Percentiles rank a stretch among this genome's conserved stretches.
Evolutionary conservation across 30 jellyfish, hydroid and myxozoan genomes (phyloP).

Genomic region (Phacellophora camtschatica): DNA sequence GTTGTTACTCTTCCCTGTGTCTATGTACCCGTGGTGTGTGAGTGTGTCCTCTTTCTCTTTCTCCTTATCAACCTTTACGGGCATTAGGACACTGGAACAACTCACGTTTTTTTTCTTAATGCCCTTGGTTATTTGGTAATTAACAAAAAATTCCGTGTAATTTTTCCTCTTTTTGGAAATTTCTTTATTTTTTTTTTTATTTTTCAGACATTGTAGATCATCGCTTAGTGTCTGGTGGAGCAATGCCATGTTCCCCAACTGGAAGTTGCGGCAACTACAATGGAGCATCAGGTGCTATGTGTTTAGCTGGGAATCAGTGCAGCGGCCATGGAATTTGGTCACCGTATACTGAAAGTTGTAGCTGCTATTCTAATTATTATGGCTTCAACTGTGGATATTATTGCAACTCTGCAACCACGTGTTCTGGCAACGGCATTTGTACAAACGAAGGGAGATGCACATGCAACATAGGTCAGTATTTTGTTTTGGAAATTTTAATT

Average conservation of each 20-base stretch:
- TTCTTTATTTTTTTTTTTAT: neutral
- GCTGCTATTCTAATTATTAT: conserved; percentile 39
- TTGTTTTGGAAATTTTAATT: neutral
- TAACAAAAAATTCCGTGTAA: too few species aligned
- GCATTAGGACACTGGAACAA: too few species aligned
- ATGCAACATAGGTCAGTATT: conserved; percentile 13
- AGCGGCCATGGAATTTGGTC: conserved; percentile 70
- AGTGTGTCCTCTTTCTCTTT: too few species aligned
- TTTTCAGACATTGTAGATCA: conserved; percentile 40
- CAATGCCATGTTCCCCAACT: conserved; percentile 24
- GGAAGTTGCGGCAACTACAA: conserved; percentile 27
- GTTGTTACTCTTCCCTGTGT: too few species aligned
- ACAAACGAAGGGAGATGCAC: conserved; percentile 57
- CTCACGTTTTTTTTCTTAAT: too few species aligned
- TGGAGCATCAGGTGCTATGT: conserved; percentile 40
- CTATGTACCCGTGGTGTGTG: too few species aligned
- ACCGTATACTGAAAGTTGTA: conserved; percentile 16
- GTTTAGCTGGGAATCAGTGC: conserved; percentile 59
- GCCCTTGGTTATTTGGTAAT: too few species aligned
- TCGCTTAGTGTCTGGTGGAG: conserved; percentile 52
- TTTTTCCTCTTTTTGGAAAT: too few species aligned
- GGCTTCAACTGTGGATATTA: conserved; percentile 58
- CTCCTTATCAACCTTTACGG: too few species aligned
- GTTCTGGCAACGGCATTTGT: conserved; percentile 60
- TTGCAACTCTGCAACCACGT: conserved; percentile 45